Evolutionary conservation across 2,888 invertebrate species (phyloP), one percentile per base, ranked within the genome.

Genomic region (Sminthurinus aureus): DNA sequence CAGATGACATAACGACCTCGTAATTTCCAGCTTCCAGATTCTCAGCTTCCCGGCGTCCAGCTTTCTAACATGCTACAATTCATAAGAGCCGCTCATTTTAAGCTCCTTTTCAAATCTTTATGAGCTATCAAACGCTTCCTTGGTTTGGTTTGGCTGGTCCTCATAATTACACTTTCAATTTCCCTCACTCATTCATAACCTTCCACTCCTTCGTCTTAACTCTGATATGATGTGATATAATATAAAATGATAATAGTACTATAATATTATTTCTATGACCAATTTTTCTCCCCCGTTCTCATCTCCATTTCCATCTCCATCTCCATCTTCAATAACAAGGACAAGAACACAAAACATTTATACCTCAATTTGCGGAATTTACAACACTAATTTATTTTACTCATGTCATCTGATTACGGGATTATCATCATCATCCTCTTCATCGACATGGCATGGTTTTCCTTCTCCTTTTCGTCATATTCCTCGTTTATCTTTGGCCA

Each of bases 31-130:
- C 71, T 71, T 71, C 24, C 71, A n/a, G n/a, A n/a, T n/a, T n/a
- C n/a, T n/a, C n/a, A n/a, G n/a, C n/a, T n/a, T n/a, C n/a, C n/a
- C n/a, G n/a, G n/a, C n/a, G n/a, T 26, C 24, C 22, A 24, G 4
- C 71, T 71, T 71, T 71, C 71, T 71, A 71, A 71, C 24, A 71
- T 71, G 24, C 71, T 71, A 71, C 71, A 71, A 71, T 71, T 71
- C 71, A 71, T 71, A 22, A 24, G 69, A 22, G 24, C 11, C 24
- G 13, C 26, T 71, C 71, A 22, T 22, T 26, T 26, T 6, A 71
- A 71, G 69, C 22, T 20, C 71, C 71, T 71, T 24, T 24, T 71
- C 71, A 71, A 71, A 71, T 71, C 71, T 71, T 71, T 71, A 71
- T 71, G 71, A 71, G 71, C 71, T 24, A 71, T 71, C 71, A 71